phyloP scores from a whole-genome alignment of 2,797 vertebrate genomes.

The Poecilia gillii region DNA sequence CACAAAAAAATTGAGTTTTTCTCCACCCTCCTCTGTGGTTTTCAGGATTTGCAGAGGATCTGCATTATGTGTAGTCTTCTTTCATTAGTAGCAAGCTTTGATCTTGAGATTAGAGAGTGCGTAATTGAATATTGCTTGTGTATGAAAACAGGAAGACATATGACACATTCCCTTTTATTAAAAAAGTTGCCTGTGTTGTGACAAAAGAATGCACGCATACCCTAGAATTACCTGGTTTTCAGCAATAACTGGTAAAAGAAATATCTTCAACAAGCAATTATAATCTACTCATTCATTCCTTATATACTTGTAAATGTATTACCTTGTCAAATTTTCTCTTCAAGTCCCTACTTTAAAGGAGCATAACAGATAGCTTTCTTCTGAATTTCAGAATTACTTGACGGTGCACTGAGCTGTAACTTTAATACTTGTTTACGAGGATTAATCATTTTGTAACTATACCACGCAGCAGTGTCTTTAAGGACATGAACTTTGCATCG shows the following conservation, averaged over 20 bases:
- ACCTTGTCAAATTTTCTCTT: background rate
- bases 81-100: slow-evolving; percentile 74
- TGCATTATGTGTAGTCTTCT: slow-evolving; percentile 62
- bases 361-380: background rate
- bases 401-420: background rate
- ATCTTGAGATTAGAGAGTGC: slow-evolving; percentile 68
- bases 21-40: slow-evolving; percentile 61
- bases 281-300: slow-evolving; percentile 7
- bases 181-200: slow-evolving; percentile 23
- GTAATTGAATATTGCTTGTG: slow-evolving; percentile 70
- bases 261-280: slow-evolving; percentile 10
- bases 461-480: background rate
- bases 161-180: slow-evolving; percentile 55
- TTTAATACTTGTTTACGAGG: background rate
- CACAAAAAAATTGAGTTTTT: slow-evolving; percentile 70
- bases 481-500: background rate
- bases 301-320: background rate
- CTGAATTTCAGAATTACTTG: background rate
- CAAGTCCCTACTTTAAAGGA: background rate
- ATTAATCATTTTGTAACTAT: background rate
- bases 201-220: background rate
- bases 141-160: slow-evolving; percentile 61
- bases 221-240: slow-evolving; percentile 7
- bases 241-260: slow-evolving; percentile 4
- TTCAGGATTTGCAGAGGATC: slow-evolving; percentile 56